Evolutionary conservation across 2,888 invertebrate genomes (phyloP).

Genomic region (Leptopilina drosophilae): DNA sequence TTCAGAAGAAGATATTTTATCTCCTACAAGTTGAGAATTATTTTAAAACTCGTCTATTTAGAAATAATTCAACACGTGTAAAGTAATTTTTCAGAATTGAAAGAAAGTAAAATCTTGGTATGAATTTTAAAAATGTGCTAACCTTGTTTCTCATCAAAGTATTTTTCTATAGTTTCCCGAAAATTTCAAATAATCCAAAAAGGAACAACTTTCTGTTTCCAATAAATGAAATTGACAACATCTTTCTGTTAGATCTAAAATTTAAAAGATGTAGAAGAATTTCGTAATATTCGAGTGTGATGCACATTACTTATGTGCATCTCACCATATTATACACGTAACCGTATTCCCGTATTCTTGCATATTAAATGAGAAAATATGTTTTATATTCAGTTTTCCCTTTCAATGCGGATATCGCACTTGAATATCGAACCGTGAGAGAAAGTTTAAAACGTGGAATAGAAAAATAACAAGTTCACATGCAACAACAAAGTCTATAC

Average conservation of each 20-base stretch:
- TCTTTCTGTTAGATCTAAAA: neutral
- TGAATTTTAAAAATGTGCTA: too few species aligned
- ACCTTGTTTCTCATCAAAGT: too few species aligned
- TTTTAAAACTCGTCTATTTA: too few species aligned
- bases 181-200: too few species aligned
- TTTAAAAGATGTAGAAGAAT: neutral
- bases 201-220: too few species aligned
- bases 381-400: slow-evolving; percentile 16
- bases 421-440: slow-evolving; percentile 26
- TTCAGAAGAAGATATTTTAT: too few species aligned
- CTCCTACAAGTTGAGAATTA: too few species aligned
- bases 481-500: neutral
- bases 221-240: too few species aligned
- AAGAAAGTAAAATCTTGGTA: too few species aligned
- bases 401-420: slow-evolving; percentile 29
- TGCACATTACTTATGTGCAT: neutral
- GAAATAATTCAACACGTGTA: too few species aligned
- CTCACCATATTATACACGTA: neutral
- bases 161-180: too few species aligned
- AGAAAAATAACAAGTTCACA: slow-evolving; percentile 22
- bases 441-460: slow-evolving; percentile 26
- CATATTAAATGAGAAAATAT: neutral
- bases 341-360: neutral
- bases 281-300: neutral
- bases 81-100: too few species aligned